A percentile compares a stretch with the other conserved stretches of the same genome.
Conservation (phyloP, 2,888 invertebrate genomes). For the Mesopsocus fuscifrons region DNA sequence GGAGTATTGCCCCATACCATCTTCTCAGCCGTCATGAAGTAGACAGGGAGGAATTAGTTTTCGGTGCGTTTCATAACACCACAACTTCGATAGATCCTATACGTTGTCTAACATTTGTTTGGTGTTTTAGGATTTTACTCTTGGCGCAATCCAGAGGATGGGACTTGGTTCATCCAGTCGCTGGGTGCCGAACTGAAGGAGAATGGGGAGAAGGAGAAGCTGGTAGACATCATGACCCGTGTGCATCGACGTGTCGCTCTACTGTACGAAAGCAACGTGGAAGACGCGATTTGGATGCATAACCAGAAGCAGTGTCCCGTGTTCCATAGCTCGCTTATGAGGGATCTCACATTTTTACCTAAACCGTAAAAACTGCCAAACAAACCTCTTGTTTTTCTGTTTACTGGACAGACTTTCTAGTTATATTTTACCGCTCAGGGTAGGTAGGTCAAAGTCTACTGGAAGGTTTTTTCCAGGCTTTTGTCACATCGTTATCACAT, state of each 20-base stretch:
- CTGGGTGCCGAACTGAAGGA: slow-evolving; percentile 34
- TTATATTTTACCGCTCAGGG: too few relatives aligned
- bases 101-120: too few relatives aligned
- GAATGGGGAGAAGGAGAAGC: slow-evolving; percentile 30
- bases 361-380: too few relatives aligned
- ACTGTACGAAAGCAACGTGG: slow-evolving; percentile 36
- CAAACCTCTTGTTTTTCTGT: too few relatives aligned
- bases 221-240: slow-evolving; percentile 41
- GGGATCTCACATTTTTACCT: neutral
- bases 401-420: too few relatives aligned
- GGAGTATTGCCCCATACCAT: too few relatives aligned
- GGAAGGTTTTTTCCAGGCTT: too few relatives aligned
- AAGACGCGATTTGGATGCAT: slow-evolving; percentile 24
- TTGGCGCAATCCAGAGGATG: slow-evolving; percentile 42
- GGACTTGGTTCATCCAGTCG: slow-evolving; percentile 55
- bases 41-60: too few relatives aligned
- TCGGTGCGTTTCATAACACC: neutral
- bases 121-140: slow-evolving; percentile 44
- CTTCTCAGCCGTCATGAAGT: too few relatives aligned
- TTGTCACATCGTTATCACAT: too few relatives aligned
- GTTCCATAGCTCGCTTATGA: neutral
- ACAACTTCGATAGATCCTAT: too few relatives aligned
- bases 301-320: slow-evolving; percentile 36
- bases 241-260: slow-evolving; percentile 42
- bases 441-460: too few relatives aligned